Percentiles rank a stretch among this genome's conserved stretches.
Evolutionary conservation across 2,113 vertebrate genomes (phyloP).

Genomic region (Colossoma macropomum): DNA sequence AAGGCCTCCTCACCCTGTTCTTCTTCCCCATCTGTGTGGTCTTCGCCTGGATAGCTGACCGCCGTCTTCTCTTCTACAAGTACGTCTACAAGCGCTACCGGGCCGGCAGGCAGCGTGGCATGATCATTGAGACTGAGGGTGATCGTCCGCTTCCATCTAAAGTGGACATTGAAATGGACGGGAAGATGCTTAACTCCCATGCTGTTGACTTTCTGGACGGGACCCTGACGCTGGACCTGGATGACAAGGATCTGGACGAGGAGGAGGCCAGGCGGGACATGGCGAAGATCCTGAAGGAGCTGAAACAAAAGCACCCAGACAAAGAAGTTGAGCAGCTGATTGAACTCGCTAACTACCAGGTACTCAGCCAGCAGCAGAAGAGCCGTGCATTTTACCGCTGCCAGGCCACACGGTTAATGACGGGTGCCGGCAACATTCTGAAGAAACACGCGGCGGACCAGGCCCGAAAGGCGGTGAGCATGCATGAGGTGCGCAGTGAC

Average conservation of each 20-base stretch:
- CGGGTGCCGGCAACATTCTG: conserved; percentile 95
- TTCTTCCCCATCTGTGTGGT: conserved; percentile 98
- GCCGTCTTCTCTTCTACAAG: conserved; percentile 97
- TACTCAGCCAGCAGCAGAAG: conserved; percentile 98
- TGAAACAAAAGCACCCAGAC: conserved; percentile 97
- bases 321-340: conserved; percentile 98
- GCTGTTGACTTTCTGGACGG: conserved; percentile 96
- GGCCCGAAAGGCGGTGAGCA: conserved; percentile 95
- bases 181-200: conserved; percentile 96
- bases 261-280: conserved; percentile 97
- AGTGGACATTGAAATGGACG: conserved; percentile 98
- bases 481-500: conserved; percentile 93
- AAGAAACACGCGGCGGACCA: conserved; percentile 98
- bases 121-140: conserved; percentile 97
- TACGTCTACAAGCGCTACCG: conserved; percentile 98
- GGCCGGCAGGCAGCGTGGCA: conserved; percentile 93
- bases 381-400: conserved; percentile 98
- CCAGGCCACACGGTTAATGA: conserved; percentile 97
- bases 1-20: conserved; percentile 94
- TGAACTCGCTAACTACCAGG: conserved; percentile 98
- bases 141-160: conserved; percentile 91
- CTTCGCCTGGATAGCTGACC: conserved; percentile 96
- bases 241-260: conserved; percentile 94
- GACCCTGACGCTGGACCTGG: conserved; percentile 88
- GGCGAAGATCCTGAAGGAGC: conserved; percentile 96